Percentiles rank a stretch among this genome's conserved stretches.
These are phyloP conservation scores for Cheilosia vulpina DNA, from an alignment of 2,888 invertebrate genomes.

Conservation along the genomic window DNA sequence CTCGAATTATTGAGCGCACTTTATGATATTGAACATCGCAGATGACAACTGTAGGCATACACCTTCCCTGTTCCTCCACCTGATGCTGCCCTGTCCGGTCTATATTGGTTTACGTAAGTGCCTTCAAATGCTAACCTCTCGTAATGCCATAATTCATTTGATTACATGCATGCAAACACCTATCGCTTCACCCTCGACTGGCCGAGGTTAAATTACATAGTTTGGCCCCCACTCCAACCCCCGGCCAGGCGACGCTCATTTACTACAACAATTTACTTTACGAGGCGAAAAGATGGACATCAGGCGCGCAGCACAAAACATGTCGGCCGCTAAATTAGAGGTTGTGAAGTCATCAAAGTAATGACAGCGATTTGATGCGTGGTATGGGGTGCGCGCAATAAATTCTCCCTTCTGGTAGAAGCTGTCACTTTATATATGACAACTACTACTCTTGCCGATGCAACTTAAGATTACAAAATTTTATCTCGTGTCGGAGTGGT, in stretches of 20 bases:
- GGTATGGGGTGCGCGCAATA: conserved; percentile 26
- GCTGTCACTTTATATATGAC: background rate
- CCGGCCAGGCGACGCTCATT: conserved; percentile 52
- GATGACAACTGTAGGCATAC: conserved; percentile 54
- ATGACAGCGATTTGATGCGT: conserved; percentile 70
- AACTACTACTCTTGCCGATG: conserved; percentile 52
- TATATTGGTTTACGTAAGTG: conserved; percentile 69
- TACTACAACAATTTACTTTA: conserved; percentile 31
- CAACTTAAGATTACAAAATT: conserved; percentile 69
- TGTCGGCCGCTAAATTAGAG: conserved; percentile 62
- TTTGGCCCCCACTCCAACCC: conserved; percentile 21
- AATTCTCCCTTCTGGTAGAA: conserved; percentile 7
- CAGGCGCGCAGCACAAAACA: conserved; percentile 58
- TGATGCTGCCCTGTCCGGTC: conserved; percentile 51
- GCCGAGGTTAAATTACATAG: conserved; percentile 72
- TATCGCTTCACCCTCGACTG: conserved; percentile 53
- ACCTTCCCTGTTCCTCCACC: conserved; percentile 47
- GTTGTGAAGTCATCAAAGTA: conserved; percentile 73
- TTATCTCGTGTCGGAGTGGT: conserved; percentile 60
- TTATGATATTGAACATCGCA: conserved; percentile 68
- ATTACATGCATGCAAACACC: conserved; percentile 73
- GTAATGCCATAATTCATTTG: conserved; percentile 73
- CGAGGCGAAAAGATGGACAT: conserved; percentile 60
- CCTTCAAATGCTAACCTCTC: conserved; percentile 37
- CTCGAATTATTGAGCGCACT: conserved; percentile 68